These are phyloP conservation scores for Hypomesus transpacificus DNA, from an alignment of 2,113 vertebrate species.

Conservation along the genomic window DNA sequence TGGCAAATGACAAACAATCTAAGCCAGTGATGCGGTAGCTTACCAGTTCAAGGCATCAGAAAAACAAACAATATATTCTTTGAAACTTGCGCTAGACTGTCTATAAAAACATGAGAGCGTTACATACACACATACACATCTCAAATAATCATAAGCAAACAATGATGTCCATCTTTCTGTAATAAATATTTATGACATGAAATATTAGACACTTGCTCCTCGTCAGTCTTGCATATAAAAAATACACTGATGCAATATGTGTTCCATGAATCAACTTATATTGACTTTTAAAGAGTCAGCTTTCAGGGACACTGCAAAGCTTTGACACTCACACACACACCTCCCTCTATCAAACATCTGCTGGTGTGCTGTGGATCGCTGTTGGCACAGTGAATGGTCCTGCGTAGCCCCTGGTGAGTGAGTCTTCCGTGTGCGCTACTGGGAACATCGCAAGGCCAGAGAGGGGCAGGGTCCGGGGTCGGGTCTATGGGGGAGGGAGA, in stretches of 20 bases:
- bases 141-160: slow-evolving; percentile 3
- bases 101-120: background rate
- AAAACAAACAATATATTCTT: slow-evolving; percentile 58
- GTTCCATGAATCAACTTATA: too few relatives aligned
- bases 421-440: slow-evolving; percentile 40
- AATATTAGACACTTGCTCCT: too few relatives aligned
- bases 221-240: too few relatives aligned
- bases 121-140: slow-evolving; percentile 10
- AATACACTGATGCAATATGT: too few relatives aligned
- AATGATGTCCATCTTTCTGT: too few relatives aligned
- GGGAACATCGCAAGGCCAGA: slow-evolving; percentile 25
- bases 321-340: slow-evolving; percentile 11
- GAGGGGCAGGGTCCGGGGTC: slow-evolving; percentile 20
- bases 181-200: too few relatives aligned
- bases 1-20: slow-evolving; percentile 73
- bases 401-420: slow-evolving; percentile 22
- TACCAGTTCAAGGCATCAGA: slow-evolving; percentile 54
- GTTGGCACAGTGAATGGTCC: background rate
- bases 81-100: slow-evolving; percentile 46
- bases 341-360: slow-evolving; percentile 42
- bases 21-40: slow-evolving; percentile 62
- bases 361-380: slow-evolving; percentile 18
- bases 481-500: background rate
- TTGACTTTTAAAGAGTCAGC: too few relatives aligned
- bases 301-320: too few relatives aligned